A percentile compares a stretch with the other conserved stretches of the same genome.
Evolutionary conservation across 2,888 invertebrate genomes (phyloP).

Genomic region (Bruchidius siliquastri): DNA sequence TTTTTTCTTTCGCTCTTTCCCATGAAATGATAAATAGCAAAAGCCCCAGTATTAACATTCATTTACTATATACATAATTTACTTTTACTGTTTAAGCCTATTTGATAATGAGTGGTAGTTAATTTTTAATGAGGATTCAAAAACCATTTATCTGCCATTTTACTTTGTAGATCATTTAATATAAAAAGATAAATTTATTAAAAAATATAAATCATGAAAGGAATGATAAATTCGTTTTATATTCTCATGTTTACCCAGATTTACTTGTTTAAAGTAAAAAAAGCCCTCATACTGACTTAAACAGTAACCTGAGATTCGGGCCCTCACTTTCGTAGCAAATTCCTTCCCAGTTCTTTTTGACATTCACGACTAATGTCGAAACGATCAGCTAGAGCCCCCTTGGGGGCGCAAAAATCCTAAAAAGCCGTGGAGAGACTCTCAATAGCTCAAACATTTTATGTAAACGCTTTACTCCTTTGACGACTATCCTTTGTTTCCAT

Average conservation of each 20-base stretch:
- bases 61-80: too few species aligned
- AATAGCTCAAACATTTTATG: background rate
- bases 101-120: too few species aligned
- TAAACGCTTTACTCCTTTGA: background rate
- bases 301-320: background rate
- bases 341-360: background rate
- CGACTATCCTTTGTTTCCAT: background rate
- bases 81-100: too few species aligned
- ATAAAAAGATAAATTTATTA: too few species aligned
- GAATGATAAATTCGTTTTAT: background rate
- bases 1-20: too few species aligned
- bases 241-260: background rate
- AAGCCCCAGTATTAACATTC: too few species aligned
- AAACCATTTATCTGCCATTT: too few species aligned
- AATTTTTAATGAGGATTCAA: too few species aligned
- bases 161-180: too few species aligned
- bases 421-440: background rate
- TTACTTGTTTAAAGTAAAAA: background rate
- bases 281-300: background rate
- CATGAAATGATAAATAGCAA: too few species aligned
- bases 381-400: background rate
- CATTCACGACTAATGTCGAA: background rate
- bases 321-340: background rate
- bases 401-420: background rate
- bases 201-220: background rate